Conservation (phyloP, 2,888 invertebrate genomes). For the Lottia scabra region DNA sequence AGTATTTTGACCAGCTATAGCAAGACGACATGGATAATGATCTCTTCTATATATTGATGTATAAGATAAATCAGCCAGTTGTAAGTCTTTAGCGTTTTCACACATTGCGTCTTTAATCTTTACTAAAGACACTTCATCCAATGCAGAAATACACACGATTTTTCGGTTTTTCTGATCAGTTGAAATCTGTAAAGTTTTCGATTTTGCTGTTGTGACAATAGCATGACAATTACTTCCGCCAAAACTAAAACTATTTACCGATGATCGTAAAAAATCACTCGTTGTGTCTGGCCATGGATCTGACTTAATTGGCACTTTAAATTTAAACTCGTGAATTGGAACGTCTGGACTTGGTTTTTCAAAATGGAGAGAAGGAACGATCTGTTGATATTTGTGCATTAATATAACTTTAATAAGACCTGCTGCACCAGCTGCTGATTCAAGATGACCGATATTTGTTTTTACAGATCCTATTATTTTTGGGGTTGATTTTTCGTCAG, state of each 20-base stretch:
- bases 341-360: slow-evolving; percentile 25
- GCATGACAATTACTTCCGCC: slow-evolving; percentile 46
- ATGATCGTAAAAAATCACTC: neutral
- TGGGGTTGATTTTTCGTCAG: neutral
- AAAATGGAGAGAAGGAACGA: slow-evolving; percentile 42
- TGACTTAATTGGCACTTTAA: slow-evolving; percentile 12
- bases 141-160: neutral
- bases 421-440: slow-evolving; percentile 50
- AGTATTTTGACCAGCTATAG: neutral
- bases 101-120: neutral
- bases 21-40: slow-evolving; percentile 15
- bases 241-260: slow-evolving; percentile 42
- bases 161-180: neutral
- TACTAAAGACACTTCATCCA: neutral
- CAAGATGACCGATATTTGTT: slow-evolving; percentile 55
- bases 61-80: slow-evolving; percentile 3
- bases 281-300: neutral
- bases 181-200: neutral
- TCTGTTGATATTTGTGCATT: slow-evolving; percentile 45
- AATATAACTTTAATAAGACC: slow-evolving; percentile 50
- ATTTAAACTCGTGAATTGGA: slow-evolving; percentile 13
- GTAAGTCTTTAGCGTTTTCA: neutral
- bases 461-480: slow-evolving; percentile 49
- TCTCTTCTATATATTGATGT: slow-evolving; percentile 19
- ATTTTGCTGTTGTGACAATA: slow-evolving; percentile 18